Evolutionary conservation across 1,140 invertebrate genomes (phyloP).

Genomic region (Procambarus clarkii): DNA sequence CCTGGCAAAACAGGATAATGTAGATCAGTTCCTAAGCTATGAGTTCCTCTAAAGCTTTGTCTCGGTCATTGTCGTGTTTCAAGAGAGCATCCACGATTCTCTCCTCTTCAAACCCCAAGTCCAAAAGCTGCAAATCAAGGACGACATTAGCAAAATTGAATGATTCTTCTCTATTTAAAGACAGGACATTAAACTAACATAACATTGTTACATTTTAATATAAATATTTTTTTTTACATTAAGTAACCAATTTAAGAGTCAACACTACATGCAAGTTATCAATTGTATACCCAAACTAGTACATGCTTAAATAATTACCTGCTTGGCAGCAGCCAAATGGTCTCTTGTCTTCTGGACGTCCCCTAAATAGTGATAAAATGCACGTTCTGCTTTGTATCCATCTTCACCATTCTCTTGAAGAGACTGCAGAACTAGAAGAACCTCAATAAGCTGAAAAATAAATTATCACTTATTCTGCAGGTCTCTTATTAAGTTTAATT

Average conservation of each 20-base stretch:
- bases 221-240: too few relatives aligned
- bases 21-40: conserved; percentile 42
- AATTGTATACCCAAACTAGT: too few relatives aligned
- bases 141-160: not conserved
- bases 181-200: too few relatives aligned
- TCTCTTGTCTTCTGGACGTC: conserved; percentile 62
- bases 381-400: conserved; percentile 63
- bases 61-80: conserved; percentile 75
- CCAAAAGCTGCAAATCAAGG: conserved; percentile 74
- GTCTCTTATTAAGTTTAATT: too few relatives aligned
- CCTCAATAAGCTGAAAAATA: conserved; percentile 66
- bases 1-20: not conserved
- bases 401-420: conserved; percentile 66
- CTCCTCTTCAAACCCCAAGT: conserved; percentile 76
- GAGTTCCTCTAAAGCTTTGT: conserved; percentile 76
- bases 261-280: too few relatives aligned
- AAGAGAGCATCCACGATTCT: conserved; percentile 75
- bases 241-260: too few relatives aligned
- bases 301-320: conserved; percentile 20
- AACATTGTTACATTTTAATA: too few relatives aligned
- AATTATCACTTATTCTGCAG: not conserved
- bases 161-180: too few relatives aligned
- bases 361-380: conserved; percentile 66
- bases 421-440: conserved; percentile 64
- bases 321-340: conserved; percentile 57